Evolutionary conservation across 2,797 vertebrate species (phyloP), one percentile per base, ranked within the genome.

Genomic region (Cirrhinus mrigala): DNA sequence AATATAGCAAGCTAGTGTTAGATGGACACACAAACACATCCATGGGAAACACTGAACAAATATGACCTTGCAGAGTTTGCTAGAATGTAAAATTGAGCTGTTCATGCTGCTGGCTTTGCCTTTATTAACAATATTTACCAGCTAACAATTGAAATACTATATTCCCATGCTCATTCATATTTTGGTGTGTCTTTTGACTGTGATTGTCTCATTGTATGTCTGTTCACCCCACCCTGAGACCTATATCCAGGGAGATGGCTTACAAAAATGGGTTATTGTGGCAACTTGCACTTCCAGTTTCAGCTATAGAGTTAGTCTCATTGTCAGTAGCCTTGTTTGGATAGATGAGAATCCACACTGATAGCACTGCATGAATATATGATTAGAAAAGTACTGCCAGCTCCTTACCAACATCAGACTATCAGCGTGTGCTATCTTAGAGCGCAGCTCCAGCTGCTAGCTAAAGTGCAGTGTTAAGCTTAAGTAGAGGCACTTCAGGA

Each of bases 251-350:
- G 44, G 54, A 69, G 22, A 40, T 58, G 52, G 24, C 52, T 75
- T 56, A 74, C 44, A 62, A 56, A 85, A 87, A 37, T 24, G 46
- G 79, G 79, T 78, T 82, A 82, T 85, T 85, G 79, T 87, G 74
- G 7, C 15, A 77, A 27, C 73, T 81, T 79, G 79, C 33, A 44
- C 20, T 54, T 73, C 79, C 74, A 78, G 79, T 78, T 78, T 79
- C 24, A 68, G 29, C 22, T 58, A 33, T 22, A 54, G 70, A 75
- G 15, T 83, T 22, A 62, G 54, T 50, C 16, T 84, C 16, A 77
- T 70, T 46, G 37, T 84, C 82, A 29, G 33, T 7, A 33, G 6
- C 27, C 33, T 69, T 70, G 82, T 69, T 78, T 69, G 82, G 50
- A 77, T 33, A 69, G 62, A 82, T 74, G 56, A 82, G 56, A 74